Base-by-base conservation (phyloP, 2,888 invertebrate species). In the Cybosia mesomella region DNA sequence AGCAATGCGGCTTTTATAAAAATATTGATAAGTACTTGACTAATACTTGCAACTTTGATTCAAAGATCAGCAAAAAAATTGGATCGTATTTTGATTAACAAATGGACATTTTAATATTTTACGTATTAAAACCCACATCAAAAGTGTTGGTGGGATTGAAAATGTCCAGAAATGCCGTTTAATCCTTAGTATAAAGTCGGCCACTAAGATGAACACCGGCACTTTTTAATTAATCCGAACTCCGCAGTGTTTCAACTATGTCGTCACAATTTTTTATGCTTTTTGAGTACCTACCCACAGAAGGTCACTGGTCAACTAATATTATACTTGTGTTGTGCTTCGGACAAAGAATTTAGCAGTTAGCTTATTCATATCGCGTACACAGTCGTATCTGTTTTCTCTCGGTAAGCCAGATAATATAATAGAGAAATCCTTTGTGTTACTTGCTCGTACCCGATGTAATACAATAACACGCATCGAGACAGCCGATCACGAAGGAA, bases 351-450 rank as follows among this genome's bases (percentile, higher is more conserved):
- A 71, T 76, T 66, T 73, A 74, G 68, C 77, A 71, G 76, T 66
- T 73, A 74, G 68, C 77, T 77, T 83, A 83, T 85, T 81, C 83
- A 75, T 66, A 70, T 74, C 76, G 69, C 70, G 71, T 73, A 74
- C 68, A 75, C 66, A 74, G 68, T 67, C 77, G 73, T 78, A 75
- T 81, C 79, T 83, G 82, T 86, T 88, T 84, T 83, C 84, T 81
- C 80, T 74, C 72, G 59, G 68, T 74, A 74, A 77, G 73, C 73
- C 77, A 87, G 89, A 89, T 89, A 91, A 89, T 83, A 84, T 82
- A 81, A 88, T 78, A 86, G 80, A 85, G 85, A 85, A 85, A 85
- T 82, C 85, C 86, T 87, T 87, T 89, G 85, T 88, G 70, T 70
- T 73, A 68, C 73, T 76, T 72, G 70, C 67, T 34, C 70, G 67